Evolutionary conservation across 1,140 invertebrate species (phyloP).

Genomic region (Ditylenchus dipsaci): DNA sequence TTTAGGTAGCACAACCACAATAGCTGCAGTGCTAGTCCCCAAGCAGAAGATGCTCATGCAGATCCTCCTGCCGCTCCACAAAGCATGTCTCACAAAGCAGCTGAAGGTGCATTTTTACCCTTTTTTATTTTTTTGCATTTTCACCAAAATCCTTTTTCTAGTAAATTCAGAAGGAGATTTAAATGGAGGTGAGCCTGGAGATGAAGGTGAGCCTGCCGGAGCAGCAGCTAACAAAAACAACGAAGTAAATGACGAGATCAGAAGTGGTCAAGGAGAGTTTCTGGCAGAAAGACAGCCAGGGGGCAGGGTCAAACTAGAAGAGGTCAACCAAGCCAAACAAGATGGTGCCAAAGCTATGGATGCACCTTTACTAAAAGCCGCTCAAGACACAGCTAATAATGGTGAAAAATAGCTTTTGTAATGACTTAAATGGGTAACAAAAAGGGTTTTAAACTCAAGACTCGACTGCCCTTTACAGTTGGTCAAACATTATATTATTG

Average conservation of each 20-base stretch:
- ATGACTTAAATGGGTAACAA: too few relatives aligned
- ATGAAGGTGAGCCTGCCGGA: background rate
- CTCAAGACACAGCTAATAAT: background rate
- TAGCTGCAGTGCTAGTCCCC: too few relatives aligned
- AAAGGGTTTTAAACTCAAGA: too few relatives aligned
- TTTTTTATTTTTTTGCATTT: too few relatives aligned
- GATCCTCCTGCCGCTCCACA: too few relatives aligned
- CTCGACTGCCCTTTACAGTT: too few relatives aligned
- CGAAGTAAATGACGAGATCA: background rate
- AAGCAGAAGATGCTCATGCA: too few relatives aligned
- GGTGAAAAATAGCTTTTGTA: background rate
- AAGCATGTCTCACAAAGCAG: too few relatives aligned
- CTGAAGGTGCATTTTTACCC: too few relatives aligned
- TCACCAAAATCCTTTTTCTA: too few relatives aligned
- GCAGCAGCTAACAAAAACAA: background rate
- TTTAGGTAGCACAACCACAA: too few relatives aligned
- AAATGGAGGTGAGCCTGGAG: background rate
- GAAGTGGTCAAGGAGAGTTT: slow-evolving; percentile 2
- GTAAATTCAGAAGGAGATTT: background rate
- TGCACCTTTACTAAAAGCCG: background rate
- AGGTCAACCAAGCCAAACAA: background rate
- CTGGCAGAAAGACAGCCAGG: slow-evolving; percentile 1
- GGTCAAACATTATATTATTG: too few relatives aligned
- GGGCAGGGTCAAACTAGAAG: background rate
- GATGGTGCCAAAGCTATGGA: background rate